phyloP scores from a whole-genome alignment of 2,113 vertebrate species.

The Chamaea fasciata region DNA sequence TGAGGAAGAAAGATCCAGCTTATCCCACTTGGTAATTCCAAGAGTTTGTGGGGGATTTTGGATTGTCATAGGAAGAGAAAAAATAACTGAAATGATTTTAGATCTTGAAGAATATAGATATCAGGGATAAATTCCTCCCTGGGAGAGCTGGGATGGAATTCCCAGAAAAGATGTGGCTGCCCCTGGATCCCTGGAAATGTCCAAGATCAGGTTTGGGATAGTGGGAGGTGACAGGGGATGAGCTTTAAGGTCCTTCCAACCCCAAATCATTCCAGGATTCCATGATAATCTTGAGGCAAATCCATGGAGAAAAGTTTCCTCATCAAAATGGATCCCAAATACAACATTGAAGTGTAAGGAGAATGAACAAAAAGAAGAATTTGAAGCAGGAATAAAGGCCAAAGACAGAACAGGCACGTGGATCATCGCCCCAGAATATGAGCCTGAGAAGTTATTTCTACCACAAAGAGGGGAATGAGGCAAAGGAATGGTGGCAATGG shows the following conservation, averaged over 20 bases:
- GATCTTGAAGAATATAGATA: fast-evolving
- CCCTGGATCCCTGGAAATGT: not conserved
- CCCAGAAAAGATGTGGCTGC: not conserved
- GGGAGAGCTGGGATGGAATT: not conserved
- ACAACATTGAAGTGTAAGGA: not conserved
- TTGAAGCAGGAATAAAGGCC: not conserved
- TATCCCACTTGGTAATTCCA: too few relatives aligned
- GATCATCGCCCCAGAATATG: not conserved
- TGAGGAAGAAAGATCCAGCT: not conserved
- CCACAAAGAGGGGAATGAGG: not conserved
- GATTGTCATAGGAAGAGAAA: not conserved
- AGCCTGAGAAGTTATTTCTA: not conserved
- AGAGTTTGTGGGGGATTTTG: not conserved
- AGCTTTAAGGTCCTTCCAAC: not conserved
- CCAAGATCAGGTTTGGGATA: not conserved
- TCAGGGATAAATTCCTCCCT: not conserved
- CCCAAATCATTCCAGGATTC: not conserved
- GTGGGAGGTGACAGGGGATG: not conserved
- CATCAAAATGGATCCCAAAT: not conserved
- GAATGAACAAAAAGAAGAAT: not conserved
- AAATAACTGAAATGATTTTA: fast-evolving
- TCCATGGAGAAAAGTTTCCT: not conserved
- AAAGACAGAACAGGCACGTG: not conserved
- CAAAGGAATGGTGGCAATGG: not conserved
- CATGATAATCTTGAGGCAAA: not conserved